phyloP scores from a whole-genome alignment of 1,140 invertebrate genomes.

The Apis laboriosa region DNA sequence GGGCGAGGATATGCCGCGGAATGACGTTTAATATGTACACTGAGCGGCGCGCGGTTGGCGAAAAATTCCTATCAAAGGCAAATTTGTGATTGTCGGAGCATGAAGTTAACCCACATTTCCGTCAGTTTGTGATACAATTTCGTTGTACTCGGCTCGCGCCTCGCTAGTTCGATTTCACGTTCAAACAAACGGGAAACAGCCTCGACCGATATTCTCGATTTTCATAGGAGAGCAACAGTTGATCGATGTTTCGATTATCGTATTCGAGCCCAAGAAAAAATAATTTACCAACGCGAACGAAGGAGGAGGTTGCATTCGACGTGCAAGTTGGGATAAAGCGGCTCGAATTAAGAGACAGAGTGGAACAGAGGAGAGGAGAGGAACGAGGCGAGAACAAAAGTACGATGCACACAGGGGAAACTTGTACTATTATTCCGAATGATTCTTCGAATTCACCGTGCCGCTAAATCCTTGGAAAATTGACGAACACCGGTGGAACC shows the following conservation, averaged over 20 bases:
- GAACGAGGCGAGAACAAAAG: background rate
- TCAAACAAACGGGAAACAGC: conserved; percentile 21
- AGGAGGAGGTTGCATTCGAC: no score
- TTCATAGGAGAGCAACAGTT: background rate
- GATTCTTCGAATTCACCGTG: conserved; percentile 15
- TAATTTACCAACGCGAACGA: no score
- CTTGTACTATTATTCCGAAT: background rate
- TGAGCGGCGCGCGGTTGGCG: background rate
- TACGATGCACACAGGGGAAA: background rate
- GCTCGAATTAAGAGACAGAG: background rate
- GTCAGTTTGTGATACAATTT: conserved; percentile 45
- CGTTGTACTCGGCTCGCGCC: conserved; percentile 7
- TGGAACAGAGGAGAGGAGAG: no score
- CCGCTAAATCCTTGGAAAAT: conserved; percentile 1
- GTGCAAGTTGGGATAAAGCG: background rate
- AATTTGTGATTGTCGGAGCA: conserved; percentile 39
- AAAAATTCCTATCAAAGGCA: conserved; percentile 33
- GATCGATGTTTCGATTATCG: no score
- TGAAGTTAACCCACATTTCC: conserved; percentile 41
- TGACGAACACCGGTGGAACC: conserved; percentile 32
- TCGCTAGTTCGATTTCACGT: conserved; percentile 24
- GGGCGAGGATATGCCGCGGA: background rate
- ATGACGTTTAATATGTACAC: conserved; percentile 24
- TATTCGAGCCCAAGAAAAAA: background rate
- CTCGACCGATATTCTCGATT: background rate